Percentiles rank a stretch among this genome's conserved stretches.
Conservation (phyloP, 1,140 invertebrate genomes). For the Linepithema humile region DNA sequence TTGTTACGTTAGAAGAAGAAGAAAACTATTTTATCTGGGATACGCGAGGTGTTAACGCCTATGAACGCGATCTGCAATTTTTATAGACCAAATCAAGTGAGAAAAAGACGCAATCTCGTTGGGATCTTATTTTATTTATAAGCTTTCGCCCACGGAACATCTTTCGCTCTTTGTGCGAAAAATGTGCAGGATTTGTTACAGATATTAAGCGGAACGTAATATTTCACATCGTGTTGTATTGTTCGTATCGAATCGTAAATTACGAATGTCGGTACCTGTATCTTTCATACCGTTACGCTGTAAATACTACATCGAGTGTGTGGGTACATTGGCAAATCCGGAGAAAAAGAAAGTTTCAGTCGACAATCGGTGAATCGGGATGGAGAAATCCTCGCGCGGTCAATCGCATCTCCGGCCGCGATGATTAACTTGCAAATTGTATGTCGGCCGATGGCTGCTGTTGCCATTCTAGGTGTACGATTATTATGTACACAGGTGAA, state of each 20-base stretch:
- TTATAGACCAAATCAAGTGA: not conserved
- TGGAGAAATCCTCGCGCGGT: not conserved
- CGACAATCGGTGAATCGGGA: not conserved
- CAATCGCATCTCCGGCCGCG: not conserved
- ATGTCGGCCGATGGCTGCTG: not conserved
- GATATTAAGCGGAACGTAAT: not conserved
- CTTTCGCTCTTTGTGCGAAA: not conserved
- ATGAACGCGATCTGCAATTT: not conserved
- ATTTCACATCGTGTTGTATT: not conserved
- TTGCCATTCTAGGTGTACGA: not conserved
- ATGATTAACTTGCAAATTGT: slow-evolving; percentile 30
- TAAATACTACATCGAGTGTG: not conserved
- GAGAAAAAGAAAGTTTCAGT: not conserved
- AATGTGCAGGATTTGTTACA: not conserved
- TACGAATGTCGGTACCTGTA: not conserved
- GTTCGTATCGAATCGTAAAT: not conserved
- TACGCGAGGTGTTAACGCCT: not conserved
- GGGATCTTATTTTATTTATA: not conserved
- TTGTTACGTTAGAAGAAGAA: not conserved
- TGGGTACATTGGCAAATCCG: not conserved
- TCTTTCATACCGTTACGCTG: not conserved
- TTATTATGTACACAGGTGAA: slow-evolving; percentile 17
- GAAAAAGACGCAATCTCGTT: not conserved
- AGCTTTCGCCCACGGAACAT: not conserved
- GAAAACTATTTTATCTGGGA: not conserved